phyloP scores from a whole-genome alignment of 2,113 vertebrate species.

The Polypterus bichir region DNA sequence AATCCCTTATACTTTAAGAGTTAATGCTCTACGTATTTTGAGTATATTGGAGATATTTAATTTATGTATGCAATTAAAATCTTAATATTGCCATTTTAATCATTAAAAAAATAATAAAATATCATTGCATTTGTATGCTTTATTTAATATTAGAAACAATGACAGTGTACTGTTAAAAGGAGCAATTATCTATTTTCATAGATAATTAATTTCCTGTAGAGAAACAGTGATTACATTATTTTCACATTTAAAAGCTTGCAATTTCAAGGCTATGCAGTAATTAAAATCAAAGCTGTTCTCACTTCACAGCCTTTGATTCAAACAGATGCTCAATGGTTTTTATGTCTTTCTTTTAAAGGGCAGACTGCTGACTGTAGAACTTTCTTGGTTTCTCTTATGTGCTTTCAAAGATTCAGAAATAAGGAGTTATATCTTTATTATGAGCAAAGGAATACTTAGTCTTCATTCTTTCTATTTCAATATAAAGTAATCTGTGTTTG shows the following conservation, averaged over 20 bases:
- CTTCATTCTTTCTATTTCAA: neutral
- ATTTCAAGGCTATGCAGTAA: conserved; percentile 3
- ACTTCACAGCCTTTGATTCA: neutral
- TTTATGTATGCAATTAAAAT: too few species aligned
- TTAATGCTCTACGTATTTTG: too few species aligned
- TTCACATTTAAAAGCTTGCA: conserved; percentile 2
- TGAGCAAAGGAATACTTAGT: neutral
- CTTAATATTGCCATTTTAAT: too few species aligned
- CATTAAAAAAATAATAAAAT: too few species aligned
- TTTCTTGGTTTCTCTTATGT: neutral
- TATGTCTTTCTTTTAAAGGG: neutral
- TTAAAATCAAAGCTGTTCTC: neutral
- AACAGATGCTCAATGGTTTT: neutral
- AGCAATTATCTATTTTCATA: conserved; percentile 6
- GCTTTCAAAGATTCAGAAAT: too few species aligned
- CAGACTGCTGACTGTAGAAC: neutral
- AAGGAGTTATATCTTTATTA: too few species aligned
- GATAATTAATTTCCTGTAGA: neutral
- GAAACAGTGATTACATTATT: neutral
- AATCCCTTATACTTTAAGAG: too few species aligned
- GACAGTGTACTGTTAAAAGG: too few species aligned
- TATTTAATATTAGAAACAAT: too few species aligned
- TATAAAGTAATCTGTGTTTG: neutral
- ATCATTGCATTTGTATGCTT: too few species aligned
- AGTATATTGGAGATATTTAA: too few species aligned